Percentiles rank a stretch among this genome's conserved stretches.
Conservation (phyloP, 2,797 vertebrate genomes). For the Galago senegalensis region DNA sequence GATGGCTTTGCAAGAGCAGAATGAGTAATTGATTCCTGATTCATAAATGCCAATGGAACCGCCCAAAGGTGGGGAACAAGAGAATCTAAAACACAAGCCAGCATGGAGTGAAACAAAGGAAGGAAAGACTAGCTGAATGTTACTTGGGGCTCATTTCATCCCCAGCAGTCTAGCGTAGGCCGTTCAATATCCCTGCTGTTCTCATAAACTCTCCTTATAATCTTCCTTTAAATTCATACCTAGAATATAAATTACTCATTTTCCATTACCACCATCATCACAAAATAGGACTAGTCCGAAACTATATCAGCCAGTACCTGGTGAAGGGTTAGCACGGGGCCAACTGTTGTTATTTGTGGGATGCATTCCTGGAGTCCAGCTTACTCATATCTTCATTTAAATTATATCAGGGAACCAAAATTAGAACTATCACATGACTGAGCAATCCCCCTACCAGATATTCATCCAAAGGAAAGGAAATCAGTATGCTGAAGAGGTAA, state of each 20-base stretch:
- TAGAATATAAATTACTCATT: slow-evolving; percentile 50
- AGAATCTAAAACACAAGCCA: slow-evolving; percentile 59
- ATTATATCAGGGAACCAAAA: slow-evolving; percentile 20
- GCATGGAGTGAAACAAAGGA: background rate
- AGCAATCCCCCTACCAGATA: background rate
- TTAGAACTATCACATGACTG: background rate
- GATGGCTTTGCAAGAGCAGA: slow-evolving; percentile 45
- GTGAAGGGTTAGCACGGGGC: slow-evolving; percentile 57
- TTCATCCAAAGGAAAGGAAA: background rate
- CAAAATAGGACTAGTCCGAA: slow-evolving; percentile 47
- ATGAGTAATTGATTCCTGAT: slow-evolving; percentile 61
- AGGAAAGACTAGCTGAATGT: background rate
- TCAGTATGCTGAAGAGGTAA: background rate
- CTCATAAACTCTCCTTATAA: background rate
- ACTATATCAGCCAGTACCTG: background rate
- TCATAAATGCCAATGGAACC: slow-evolving; percentile 72
- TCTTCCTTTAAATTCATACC: slow-evolving; percentile 51
- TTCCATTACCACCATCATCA: slow-evolving; percentile 13
- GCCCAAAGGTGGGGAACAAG: slow-evolving; percentile 59
- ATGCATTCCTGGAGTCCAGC: background rate
- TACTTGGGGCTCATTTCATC: background rate
- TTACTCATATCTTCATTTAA: slow-evolving; percentile 45
- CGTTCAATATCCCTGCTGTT: background rate
- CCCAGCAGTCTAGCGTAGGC: background rate
- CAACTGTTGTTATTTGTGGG: slow-evolving; percentile 60